These are phyloP conservation scores for Zosterops hypoxanthus DNA, from an alignment of 2,113 vertebrate species.

Conservation along the genomic window DNA sequence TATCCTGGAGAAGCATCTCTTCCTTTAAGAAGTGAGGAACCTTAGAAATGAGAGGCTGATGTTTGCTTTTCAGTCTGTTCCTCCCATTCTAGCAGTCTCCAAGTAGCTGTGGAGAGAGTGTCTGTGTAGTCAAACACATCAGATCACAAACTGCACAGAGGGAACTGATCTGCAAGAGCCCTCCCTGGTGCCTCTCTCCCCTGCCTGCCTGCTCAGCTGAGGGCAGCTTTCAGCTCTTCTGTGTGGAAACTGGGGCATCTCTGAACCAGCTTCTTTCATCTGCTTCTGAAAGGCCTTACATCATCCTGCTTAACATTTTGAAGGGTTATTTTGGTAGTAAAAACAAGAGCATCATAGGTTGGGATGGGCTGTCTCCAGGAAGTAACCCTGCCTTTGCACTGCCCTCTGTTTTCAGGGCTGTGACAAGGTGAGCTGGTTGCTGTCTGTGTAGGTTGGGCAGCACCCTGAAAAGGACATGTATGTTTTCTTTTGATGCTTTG, in stretches of 20 bases:
- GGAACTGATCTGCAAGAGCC: neutral
- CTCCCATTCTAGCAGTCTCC: accelerated
- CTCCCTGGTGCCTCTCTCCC: neutral
- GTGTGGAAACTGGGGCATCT: neutral
- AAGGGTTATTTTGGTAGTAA: neutral
- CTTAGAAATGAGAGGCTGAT: neutral
- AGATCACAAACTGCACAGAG: accelerated
- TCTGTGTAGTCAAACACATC: neutral
- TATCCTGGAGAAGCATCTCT: neutral
- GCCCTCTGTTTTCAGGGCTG: neutral
- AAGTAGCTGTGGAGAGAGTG: neutral
- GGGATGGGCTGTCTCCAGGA: neutral
- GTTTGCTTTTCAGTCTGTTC: neutral
- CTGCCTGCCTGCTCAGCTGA: neutral
- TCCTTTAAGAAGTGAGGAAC: neutral
- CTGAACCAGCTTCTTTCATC: neutral
- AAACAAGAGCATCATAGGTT: neutral
- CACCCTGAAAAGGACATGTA: neutral
- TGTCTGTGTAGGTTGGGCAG: neutral
- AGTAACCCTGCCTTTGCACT: neutral
- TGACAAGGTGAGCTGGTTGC: neutral
- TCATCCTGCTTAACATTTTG: neutral
- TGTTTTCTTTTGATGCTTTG: neutral
- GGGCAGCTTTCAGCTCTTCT: neutral
- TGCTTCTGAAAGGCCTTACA: neutral